phyloP scores from a whole-genome alignment of 2,888 invertebrate genomes.

The Keiferia lycopersicella region DNA sequence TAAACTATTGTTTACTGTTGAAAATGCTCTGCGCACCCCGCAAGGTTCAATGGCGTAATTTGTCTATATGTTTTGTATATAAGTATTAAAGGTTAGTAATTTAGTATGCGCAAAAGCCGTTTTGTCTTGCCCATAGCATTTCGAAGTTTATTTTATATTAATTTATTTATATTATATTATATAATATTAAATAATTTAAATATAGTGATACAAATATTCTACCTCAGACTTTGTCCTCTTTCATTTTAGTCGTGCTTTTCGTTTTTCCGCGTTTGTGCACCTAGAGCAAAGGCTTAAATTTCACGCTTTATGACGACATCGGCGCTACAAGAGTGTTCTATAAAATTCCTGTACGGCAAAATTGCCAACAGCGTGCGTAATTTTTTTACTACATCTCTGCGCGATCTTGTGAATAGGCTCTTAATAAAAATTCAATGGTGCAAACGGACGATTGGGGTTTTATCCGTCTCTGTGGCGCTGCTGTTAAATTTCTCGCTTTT shows the following conservation, averaged over 20 bases:
- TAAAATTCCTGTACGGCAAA: constrained; percentile 57
- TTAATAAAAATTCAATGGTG: constrained; percentile 59
- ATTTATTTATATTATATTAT: too few species aligned
- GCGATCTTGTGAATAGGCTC: constrained; percentile 52
- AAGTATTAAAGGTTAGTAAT: too few species aligned
- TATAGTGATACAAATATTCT: too few species aligned
- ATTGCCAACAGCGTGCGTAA: constrained; percentile 57
- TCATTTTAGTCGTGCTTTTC: not conserved
- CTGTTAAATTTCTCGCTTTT: not conserved
- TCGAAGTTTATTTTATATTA: too few species aligned
- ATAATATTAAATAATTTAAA: too few species aligned
- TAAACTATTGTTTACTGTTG: too few species aligned
- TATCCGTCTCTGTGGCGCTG: constrained; percentile 45
- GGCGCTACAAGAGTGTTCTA: constrained; percentile 54
- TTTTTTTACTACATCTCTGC: constrained; percentile 54
- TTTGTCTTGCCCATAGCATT: too few species aligned
- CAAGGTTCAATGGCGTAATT: too few species aligned
- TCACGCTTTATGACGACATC: constrained; percentile 55
- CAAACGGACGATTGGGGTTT: constrained; percentile 46
- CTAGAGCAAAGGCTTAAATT: constrained; percentile 52
- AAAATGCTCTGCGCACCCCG: too few species aligned
- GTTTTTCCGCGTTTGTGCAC: constrained; percentile 30
- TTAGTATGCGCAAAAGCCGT: too few species aligned
- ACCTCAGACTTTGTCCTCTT: not conserved
- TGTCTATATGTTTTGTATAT: too few species aligned